Evolutionary conservation across 2,797 vertebrate genomes (phyloP), one percentile per base, ranked within the genome.

Genomic region (Poecilia gillii): DNA sequence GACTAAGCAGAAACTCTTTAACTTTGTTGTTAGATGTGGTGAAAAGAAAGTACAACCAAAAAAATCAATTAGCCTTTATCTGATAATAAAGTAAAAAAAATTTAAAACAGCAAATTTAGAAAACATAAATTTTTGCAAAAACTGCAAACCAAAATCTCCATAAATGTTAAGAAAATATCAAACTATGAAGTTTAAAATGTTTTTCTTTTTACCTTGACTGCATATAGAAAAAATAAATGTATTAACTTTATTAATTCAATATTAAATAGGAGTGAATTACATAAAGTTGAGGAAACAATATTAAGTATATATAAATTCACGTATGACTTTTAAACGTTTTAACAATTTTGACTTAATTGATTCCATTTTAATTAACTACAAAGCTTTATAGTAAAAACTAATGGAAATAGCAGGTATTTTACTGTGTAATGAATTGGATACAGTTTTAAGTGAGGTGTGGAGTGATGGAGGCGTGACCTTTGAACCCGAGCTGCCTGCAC

Each of bases 201-300:
- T 18, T 36, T 64, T 62, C 5, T 62, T 28, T 72, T 72, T 23
- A 72, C 1, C 12, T 47, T 20, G 8, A 49, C 78, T 81, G 84
- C 45, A 77, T 57, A 6, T 14, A 64, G 16, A 6, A 36, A 33
- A 36, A 64, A 8, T 0, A 13, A 31, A 33, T 7, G 14, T 33
- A 18, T 62, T 33, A 1, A 57, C 4, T 62, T 33, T 16, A 7
- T 28, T 31, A 62, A 55, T 64, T 33, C 31, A 16, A 14, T 64
- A 18, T 36, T 33, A 33, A 64, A 64, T 16, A 62, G 0, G 2
- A 16, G 1, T 33, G 28, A 33, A 33, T 16, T 62, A 31, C 4
- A 2, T 31, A 2, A 16, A 31, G 6, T 31, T 59, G 59, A 31
- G 13, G 6, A 33, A 62, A 18, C 33, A 23, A 20, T 23, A 9